Conservation (phyloP, 2,797 vertebrate genomes). For the Glossophaga mutica region DNA sequence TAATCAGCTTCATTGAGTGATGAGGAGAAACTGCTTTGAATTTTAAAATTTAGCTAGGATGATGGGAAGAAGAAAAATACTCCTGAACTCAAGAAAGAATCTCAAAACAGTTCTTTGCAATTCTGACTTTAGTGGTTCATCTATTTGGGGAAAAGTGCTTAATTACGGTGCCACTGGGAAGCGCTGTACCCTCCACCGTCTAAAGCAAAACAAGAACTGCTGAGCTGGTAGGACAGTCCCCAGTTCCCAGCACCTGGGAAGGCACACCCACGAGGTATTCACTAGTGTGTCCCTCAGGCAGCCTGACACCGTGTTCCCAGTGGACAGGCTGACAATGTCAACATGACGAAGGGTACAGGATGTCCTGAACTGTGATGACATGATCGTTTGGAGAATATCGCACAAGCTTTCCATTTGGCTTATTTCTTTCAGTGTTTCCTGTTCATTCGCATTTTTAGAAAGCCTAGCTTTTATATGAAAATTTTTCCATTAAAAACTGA, state of each 20-base stretch:
- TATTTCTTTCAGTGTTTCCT: neutral
- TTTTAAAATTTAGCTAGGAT: conserved; percentile 28
- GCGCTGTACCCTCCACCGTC: too few species aligned
- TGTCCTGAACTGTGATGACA: neutral
- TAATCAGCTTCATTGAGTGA: conserved; percentile 47
- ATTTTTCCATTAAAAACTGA: neutral
- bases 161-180: neutral
- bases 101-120: neutral
- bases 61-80: conserved; percentile 29
- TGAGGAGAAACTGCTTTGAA: conserved; percentile 47
- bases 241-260: neutral
- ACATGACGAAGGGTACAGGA: neutral
- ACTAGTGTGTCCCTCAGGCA: neutral
- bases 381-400: neutral
- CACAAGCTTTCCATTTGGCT: neutral
- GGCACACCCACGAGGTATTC: rapidly evolving
- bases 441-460: neutral
- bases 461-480: neutral
- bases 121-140: neutral
- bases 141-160: neutral
- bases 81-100: conserved; percentile 9
- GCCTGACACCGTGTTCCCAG: rapidly evolving
- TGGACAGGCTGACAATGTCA: neutral
- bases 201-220: neutral
- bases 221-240: neutral